Evolutionary conservation across 1,140 invertebrate genomes (phyloP).

Genomic region (Bombyx mori): ASM3026992v2 NC_085111.1:3791001-3791500

Average conservation of each 20-base stretch:
- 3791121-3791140: slow-evolving; percentile 46
- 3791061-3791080: slow-evolving; percentile 56
- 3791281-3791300: too few species aligned
- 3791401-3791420: slow-evolving; percentile 53
- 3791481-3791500: too few species aligned
- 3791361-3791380: slow-evolving; percentile 25
- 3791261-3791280: slow-evolving; percentile 2
- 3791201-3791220: slow-evolving; percentile 2
- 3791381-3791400: slow-evolving; percentile 33
- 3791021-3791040: slow-evolving; percentile 60
- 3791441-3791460: slow-evolving; percentile 48
- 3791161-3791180: slow-evolving; percentile 18
- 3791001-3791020: slow-evolving; percentile 48
- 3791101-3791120: slow-evolving; percentile 65
- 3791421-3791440: slow-evolving; percentile 65
- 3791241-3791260: slow-evolving; percentile 27
- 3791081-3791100: slow-evolving; percentile 46
- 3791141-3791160: slow-evolving; percentile 25
- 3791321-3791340: slow-evolving; percentile 18
- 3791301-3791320: slow-evolving; percentile 8
- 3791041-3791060: slow-evolving; percentile 57
- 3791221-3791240: slow-evolving; percentile 43
- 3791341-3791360: slow-evolving; percentile 24
- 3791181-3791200: neutral
- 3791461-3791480: slow-evolving; percentile 3